These are phyloP conservation scores for Alsophila aescularia DNA, from an alignment of 2,888 invertebrate species.

Conservation along the genomic window DNA sequence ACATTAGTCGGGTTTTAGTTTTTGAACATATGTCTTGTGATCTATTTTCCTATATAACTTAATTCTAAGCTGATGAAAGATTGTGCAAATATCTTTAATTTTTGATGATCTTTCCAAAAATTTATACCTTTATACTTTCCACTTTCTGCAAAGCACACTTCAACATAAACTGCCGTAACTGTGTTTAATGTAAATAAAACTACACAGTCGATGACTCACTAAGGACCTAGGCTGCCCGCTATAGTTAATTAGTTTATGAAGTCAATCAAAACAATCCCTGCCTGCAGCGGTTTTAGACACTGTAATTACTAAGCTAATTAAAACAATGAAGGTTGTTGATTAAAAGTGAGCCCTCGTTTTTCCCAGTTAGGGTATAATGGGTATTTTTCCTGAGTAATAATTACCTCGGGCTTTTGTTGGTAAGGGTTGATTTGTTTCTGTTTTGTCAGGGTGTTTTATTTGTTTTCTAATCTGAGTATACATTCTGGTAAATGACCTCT, in stretches of 20 bases:
- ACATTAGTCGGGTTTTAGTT: too few species aligned
- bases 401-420: constrained; percentile 2
- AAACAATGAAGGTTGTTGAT: constrained; percentile 41
- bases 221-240: constrained; percentile 38
- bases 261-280: constrained; percentile 52
- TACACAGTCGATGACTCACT: constrained; percentile 31
- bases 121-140: neutral
- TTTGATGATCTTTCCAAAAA: too few species aligned
- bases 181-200: constrained; percentile 21
- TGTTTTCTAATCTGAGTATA: too few species aligned
- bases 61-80: too few species aligned
- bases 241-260: constrained; percentile 54
- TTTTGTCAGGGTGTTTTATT: too few species aligned
- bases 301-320: constrained; percentile 43
- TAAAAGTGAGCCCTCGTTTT: constrained; percentile 29
- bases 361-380: neutral
- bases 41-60: too few species aligned
- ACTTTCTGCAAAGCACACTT: neutral
- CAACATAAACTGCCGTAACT: constrained; percentile 8
- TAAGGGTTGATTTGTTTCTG: constrained; percentile 1
- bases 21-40: too few species aligned
- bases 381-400: constrained; percentile 12
- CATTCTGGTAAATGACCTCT: neutral
- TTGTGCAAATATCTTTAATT: too few species aligned
- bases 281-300: constrained; percentile 44